These are phyloP conservation scores for Danaus melanippus DNA, from an alignment of 1,140 invertebrate species.

Conservation along the genomic window DNA sequence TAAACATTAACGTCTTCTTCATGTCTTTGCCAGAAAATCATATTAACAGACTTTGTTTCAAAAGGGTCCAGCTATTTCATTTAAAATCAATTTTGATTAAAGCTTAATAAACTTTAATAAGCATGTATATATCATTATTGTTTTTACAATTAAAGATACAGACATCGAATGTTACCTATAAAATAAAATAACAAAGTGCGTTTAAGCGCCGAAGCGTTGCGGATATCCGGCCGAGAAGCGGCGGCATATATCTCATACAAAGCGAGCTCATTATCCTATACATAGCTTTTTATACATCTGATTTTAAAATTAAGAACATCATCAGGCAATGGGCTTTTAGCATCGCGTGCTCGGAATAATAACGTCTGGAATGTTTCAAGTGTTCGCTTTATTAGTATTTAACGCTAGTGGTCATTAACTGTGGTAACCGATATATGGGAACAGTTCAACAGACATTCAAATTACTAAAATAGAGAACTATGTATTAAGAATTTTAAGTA, in stretches of 20 bases:
- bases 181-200: conserved; percentile 5
- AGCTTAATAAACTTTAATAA: no score
- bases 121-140: no score
- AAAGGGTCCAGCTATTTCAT: no score
- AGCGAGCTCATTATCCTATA: conserved; percentile 15
- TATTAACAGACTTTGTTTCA: no score
- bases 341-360: conserved; percentile 28
- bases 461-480: no score
- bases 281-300: conserved; percentile 11
- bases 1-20: no score
- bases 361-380: conserved; percentile 24
- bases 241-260: conserved; percentile 16
- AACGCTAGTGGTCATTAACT: conserved; percentile 3
- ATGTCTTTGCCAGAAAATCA: no score
- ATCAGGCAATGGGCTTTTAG: conserved; percentile 16
- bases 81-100: no score
- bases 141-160: no score
- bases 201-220: conserved; percentile 21
- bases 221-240: conserved; percentile 30
- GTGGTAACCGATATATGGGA: conserved; percentile 4
- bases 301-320: conserved; percentile 15
- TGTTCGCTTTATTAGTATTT: conserved; percentile 23
- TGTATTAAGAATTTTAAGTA: no score
- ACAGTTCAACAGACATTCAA: conserved; percentile 3
- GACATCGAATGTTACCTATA: no score